Percentiles rank a stretch among this genome's conserved stretches.
Conservation (phyloP, 2,113 vertebrate species). For the Erythrolamprus reginae region DNA sequence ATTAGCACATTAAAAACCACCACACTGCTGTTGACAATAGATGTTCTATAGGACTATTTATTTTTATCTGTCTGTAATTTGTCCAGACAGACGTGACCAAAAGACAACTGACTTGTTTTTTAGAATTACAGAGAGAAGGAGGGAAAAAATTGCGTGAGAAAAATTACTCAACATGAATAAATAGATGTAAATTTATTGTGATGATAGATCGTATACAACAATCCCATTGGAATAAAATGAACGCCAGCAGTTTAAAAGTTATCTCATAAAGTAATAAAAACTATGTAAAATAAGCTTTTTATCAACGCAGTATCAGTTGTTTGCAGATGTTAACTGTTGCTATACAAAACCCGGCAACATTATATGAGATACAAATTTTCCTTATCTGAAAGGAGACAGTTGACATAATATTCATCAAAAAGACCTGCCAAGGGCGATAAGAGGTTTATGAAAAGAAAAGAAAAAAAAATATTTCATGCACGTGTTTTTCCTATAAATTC, state of each 20-base stretch:
- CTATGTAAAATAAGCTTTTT: background rate
- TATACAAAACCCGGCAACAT: background rate
- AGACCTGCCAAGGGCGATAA: background rate
- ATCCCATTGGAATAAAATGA: background rate
- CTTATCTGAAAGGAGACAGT: background rate
- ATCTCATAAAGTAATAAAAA: background rate
- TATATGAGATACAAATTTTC: background rate
- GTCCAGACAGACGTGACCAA: background rate
- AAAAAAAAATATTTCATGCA: background rate
- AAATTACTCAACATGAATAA: background rate
- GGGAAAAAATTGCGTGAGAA: background rate
- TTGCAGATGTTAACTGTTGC: background rate
- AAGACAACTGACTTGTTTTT: background rate
- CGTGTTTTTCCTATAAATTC: background rate
- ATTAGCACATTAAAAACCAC: background rate
- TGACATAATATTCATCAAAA: background rate
- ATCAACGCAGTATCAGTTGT: background rate
- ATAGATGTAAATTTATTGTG: background rate
- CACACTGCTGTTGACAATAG: background rate
- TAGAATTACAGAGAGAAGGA: background rate
- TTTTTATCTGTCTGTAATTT: background rate
- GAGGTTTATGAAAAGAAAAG: background rate
- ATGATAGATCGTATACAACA: background rate
- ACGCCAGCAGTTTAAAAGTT: background rate
- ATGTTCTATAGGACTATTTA: background rate